Base-by-base conservation (phyloP, 2,888 invertebrate species). In the Phyto melanocephala region DNA sequence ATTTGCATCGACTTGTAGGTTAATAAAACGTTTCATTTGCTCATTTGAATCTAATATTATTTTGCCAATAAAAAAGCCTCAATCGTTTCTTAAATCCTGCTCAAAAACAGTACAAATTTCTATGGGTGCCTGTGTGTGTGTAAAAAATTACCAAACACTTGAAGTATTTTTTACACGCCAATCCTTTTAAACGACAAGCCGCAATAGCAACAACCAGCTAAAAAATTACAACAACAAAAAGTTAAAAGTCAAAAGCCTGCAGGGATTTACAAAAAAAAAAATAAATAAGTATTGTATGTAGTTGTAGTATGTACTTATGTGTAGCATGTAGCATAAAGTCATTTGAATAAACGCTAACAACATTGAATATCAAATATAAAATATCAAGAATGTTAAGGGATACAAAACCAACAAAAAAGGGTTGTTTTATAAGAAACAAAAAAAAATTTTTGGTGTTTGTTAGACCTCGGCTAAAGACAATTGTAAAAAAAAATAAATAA, bases 191-290 rank as follows among this genome's bases (percentile, higher is more conserved):
- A 87, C 86, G 87, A 85, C 15, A 54, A 68, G 33, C 37, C 42
- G 2, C 42, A 52, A 54, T 10, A 47, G 13, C 42, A 11, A 28
- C 35, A 0, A 11, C 20, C 10, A n/a, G 4, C 22, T 8, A 62
- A 42, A 35, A 54, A 17, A 37, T 5, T 17, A 13, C 1, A 17
- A 58, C 40, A 88, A 40, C 8, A 11, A 87, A 86, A 86, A 88
- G 88, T 87, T 87, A 88, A 89, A 88, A 89, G 88, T 88, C 88
- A 89, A 89, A 89, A 88, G 88, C 88, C 88, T 88, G 87, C 86
- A 89, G 88, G 88, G 88, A 88, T 88, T 88, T 89, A 87, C 87
- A 89, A 89, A 85, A 87, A 88, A 88, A 89, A 54, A n/a, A 60
- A 56, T 40, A 37, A 67, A 28, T 37, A 65, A 37, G 65, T 50